These are phyloP conservation scores for Clarias platycephalus DNA, from an alignment of 2,797 vertebrate genomes.

Conservation along the genomic window DNA sequence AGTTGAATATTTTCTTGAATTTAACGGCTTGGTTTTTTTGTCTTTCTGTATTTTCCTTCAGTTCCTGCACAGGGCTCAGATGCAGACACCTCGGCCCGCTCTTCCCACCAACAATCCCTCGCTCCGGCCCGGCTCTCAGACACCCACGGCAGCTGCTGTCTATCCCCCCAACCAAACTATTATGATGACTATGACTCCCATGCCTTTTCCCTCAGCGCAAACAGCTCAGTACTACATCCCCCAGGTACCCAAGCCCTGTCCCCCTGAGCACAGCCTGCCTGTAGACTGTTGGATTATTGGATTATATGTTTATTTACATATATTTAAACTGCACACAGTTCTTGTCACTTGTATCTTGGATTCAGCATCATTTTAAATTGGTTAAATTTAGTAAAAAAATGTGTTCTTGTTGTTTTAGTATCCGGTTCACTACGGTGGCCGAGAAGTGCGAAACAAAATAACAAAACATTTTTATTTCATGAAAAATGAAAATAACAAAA, in stretches of 20 bases:
- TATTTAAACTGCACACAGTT: no score
- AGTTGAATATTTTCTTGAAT: not conserved
- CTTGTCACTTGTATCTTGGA: not conserved
- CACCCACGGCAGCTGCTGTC: slow-evolving; percentile 80
- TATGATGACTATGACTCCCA: slow-evolving; percentile 97
- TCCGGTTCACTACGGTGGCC: not conserved
- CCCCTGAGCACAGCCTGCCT: not conserved
- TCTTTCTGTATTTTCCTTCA: slow-evolving; percentile 54
- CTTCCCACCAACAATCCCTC: slow-evolving; percentile 89
- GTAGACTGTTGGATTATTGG: not conserved
- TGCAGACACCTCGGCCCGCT: slow-evolving; percentile 88
- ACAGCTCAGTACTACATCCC: slow-evolving; percentile 96
- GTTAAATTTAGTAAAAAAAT: no score
- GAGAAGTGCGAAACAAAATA: no score
- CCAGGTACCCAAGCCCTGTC: slow-evolving; percentile 72
- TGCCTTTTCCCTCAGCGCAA: slow-evolving; percentile 93
- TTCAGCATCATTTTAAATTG: not conserved
- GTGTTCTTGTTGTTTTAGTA: not conserved
- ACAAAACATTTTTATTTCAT: no score
- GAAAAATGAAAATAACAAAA: no score
- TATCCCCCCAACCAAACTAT: slow-evolving; percentile 93
- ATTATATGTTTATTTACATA: not conserved
- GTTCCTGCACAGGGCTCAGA: slow-evolving; percentile 97
- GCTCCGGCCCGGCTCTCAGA: slow-evolving; percentile 88
- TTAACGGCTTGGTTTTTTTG: not conserved